These are phyloP conservation scores for Nycticryphes semicollaris DNA, from an alignment of 2,113 vertebrate species.

Conservation along the genomic window DNA sequence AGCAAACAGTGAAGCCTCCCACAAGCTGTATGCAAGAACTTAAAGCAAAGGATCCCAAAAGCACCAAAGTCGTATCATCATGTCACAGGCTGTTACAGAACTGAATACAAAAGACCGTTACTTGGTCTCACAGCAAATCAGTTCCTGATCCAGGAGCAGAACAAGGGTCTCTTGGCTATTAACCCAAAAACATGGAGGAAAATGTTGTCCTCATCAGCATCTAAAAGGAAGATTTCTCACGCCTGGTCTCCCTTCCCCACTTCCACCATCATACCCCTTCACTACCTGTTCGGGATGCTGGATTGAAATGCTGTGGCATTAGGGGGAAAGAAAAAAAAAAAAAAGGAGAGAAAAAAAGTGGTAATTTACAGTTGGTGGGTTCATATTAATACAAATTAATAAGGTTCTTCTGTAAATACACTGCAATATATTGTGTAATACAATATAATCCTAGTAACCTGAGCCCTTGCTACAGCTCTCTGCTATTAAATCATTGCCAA, in stretches of 20 bases:
- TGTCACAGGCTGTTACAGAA: not conserved
- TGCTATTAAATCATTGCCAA: conserved; percentile 47
- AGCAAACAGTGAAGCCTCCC: not conserved
- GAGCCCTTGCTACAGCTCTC: conserved; percentile 15
- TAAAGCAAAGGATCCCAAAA: not conserved
- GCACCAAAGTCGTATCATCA: not conserved
- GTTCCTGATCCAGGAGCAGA: not conserved
- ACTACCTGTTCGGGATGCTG: not conserved
- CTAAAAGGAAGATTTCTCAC: not conserved
- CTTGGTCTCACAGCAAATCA: not conserved
- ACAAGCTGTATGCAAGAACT: not conserved
- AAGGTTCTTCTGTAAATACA: not conserved
- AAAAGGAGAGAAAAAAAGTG: too few relatives aligned
- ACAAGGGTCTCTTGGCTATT: not conserved
- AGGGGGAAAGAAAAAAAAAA: not conserved
- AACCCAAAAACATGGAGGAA: not conserved
- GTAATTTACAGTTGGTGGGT: not conserved
- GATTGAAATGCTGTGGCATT: not conserved
- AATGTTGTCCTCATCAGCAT: not conserved
- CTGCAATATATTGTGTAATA: conserved; percentile 29
- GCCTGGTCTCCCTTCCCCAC: not conserved
- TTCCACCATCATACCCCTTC: not conserved
- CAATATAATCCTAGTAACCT: conserved; percentile 44
- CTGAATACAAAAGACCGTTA: not conserved
- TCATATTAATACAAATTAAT: conserved; percentile 16